phyloP scores from a whole-genome alignment of 2,113 vertebrate species.

The Gopherus flavomarginatus region DNA sequence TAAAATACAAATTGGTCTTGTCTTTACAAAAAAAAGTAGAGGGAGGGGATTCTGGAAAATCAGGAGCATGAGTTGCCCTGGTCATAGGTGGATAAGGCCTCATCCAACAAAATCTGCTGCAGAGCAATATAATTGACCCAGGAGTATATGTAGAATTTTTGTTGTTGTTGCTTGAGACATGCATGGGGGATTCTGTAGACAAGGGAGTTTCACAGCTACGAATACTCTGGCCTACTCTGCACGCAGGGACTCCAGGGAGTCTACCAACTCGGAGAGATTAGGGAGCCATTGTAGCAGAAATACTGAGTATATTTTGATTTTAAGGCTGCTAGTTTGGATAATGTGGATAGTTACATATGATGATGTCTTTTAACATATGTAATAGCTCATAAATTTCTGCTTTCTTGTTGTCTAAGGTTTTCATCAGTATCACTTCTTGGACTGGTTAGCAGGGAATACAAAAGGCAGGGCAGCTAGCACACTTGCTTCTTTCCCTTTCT shows the following conservation, averaged over 20 bases:
- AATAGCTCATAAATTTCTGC: not conserved
- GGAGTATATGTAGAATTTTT: not conserved
- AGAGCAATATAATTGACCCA: not conserved
- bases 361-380: not conserved
- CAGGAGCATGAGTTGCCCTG: not conserved
- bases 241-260: not conserved
- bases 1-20: not conserved
- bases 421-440: not conserved
- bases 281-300: not conserved
- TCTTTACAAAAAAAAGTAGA: not conserved
- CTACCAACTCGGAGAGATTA: not conserved
- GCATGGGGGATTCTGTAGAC: not conserved
- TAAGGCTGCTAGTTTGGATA: not conserved
- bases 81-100: not conserved
- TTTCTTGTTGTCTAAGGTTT: not conserved
- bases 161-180: not conserved
- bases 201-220: not conserved
- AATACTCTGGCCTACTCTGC: not conserved
- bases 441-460: not conserved
- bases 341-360: not conserved
- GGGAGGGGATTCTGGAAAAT: not conserved
- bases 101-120: not conserved
- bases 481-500: not conserved
- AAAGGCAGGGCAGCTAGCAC: not conserved
- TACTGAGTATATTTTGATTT: accelerated